phyloP scores from a whole-genome alignment of 2,797 vertebrate species.

The Sebastes vulpes region DNA sequence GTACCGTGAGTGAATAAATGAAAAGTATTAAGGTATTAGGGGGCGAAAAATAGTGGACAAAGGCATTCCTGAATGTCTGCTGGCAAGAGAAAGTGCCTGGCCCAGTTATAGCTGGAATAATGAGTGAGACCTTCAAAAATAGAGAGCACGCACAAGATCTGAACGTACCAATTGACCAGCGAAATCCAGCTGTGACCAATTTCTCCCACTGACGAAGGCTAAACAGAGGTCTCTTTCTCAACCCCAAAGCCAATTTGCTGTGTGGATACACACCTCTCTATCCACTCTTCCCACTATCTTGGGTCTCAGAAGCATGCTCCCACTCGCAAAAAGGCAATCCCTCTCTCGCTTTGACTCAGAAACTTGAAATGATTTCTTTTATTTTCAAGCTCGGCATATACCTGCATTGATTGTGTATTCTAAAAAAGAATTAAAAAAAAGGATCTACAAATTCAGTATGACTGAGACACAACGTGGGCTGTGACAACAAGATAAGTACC shows the following conservation, averaged over 20 bases:
- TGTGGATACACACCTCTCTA: slow-evolving; percentile 69
- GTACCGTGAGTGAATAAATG: neutral
- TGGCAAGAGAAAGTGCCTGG: slow-evolving; percentile 1
- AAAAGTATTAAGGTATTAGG: slow-evolving; percentile 1
- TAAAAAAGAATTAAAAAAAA: slow-evolving; percentile 47
- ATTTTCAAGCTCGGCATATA: slow-evolving; percentile 67
- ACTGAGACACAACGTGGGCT: slow-evolving; percentile 20
- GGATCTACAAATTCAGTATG: slow-evolving; percentile 48
- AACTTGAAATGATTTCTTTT: slow-evolving; percentile 65
- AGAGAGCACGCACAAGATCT: slow-evolving; percentile 40
- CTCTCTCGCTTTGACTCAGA: slow-evolving; percentile 56
- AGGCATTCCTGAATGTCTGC: slow-evolving; percentile 1
- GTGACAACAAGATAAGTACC: slow-evolving; percentile 20
- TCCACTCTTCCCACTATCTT: slow-evolving; percentile 50
- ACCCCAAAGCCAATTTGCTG: slow-evolving; percentile 68
- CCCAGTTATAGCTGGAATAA: slow-evolving; percentile 40
- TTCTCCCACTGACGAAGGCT: slow-evolving; percentile 64
- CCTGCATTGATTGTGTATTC: slow-evolving; percentile 55
- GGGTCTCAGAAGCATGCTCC: slow-evolving; percentile 59
- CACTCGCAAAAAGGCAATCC: slow-evolving; percentile 52
- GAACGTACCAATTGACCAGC: slow-evolving; percentile 55
- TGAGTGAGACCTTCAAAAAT: slow-evolving; percentile 41
- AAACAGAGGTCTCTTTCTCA: slow-evolving; percentile 67
- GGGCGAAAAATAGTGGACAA: neutral
- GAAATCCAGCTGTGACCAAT: slow-evolving; percentile 71